Evolutionary conservation across 1,140 invertebrate species (phyloP).

Genomic region (Bombus sibiricus): DNA sequence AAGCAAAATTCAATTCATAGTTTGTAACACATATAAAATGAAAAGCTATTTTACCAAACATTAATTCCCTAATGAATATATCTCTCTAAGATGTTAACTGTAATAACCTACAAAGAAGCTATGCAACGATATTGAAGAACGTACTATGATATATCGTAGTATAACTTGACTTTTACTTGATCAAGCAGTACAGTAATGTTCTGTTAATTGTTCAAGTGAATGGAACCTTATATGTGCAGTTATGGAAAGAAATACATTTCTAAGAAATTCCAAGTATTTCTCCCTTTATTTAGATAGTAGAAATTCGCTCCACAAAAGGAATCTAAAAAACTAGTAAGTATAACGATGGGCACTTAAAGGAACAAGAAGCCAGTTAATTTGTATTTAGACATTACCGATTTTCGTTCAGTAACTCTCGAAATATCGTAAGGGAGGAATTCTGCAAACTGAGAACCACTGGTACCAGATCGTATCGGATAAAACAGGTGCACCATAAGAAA

Average conservation of each 20-base stretch:
- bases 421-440: neutral
- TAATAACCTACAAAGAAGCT: neutral
- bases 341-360: neutral
- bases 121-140: too few species aligned
- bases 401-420: too few species aligned
- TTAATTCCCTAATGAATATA: too few species aligned
- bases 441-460: neutral
- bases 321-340: neutral
- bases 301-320: neutral
- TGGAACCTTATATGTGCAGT: too few species aligned
- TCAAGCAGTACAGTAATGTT: neutral
- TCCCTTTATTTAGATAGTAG: neutral
- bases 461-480: neutral
- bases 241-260: neutral
- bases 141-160: neutral
- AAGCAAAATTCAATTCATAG: neutral
- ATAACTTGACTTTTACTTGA: neutral
- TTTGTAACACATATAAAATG: too few species aligned
- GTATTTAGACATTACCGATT: too few species aligned
- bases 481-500: constrained; percentile 58
- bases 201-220: neutral
- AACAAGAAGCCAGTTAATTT: neutral
- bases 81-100: neutral
- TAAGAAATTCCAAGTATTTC: neutral
- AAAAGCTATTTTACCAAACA: too few species aligned